Evolutionary conservation across 53 echinoderm and acorn worm species (phyloP).

Genomic region (Hippasteria phrygiana): DNA sequence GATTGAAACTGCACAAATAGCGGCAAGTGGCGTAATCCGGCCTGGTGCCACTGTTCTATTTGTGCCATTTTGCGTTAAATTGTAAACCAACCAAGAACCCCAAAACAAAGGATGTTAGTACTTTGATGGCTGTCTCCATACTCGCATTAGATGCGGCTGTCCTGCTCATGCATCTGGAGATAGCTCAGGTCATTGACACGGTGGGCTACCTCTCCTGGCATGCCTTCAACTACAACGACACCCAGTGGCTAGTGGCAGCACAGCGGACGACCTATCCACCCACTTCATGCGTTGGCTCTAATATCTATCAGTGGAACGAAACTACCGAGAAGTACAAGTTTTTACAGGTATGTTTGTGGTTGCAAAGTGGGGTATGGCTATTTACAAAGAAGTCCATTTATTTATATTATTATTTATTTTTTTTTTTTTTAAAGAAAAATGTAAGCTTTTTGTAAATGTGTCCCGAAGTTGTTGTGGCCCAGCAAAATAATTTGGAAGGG

Average conservation of each 20-base stretch:
- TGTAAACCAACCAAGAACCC: not conserved
- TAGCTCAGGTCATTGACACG: conserved; percentile 59
- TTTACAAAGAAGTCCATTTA: no score
- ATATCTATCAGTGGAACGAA: conserved; percentile 71
- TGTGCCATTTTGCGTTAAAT: no score
- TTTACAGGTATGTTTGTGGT: conserved; percentile 56
- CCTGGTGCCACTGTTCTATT: no score
- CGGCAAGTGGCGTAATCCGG: no score
- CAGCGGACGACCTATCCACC: conserved; percentile 1
- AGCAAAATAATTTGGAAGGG: no score
- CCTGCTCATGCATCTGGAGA: conserved; percentile 59
- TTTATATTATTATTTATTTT: no score
- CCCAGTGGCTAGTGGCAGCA: conserved; percentile 70
- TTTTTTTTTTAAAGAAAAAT: no score
- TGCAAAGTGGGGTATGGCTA: not conserved
- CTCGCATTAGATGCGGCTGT: conserved; percentile 71
- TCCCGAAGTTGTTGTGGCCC: no score
- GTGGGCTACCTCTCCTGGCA: conserved; percentile 69
- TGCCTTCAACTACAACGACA: conserved; percentile 54
- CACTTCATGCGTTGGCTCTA: conserved; percentile 50
- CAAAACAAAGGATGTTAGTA: not conserved
- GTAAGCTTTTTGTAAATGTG: no score
- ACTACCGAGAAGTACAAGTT: conserved; percentile 30
- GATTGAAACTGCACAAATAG: no score
- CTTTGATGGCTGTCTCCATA: not conserved